Evolutionary conservation across 2,113 vertebrate species (phyloP).

Genomic region (mouse (Mus musculus)): DNA sequence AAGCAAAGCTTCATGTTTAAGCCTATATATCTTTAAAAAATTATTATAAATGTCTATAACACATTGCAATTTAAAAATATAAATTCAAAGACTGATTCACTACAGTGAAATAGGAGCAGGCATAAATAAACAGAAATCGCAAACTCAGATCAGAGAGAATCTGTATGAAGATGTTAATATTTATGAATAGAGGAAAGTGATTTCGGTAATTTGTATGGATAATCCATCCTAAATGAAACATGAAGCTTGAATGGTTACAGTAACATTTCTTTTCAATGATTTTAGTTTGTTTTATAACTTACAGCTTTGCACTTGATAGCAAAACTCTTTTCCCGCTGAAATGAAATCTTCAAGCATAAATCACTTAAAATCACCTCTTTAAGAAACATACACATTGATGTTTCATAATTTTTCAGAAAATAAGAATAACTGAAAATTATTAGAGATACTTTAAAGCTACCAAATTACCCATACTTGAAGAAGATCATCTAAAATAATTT

Average conservation of each 20-base stretch:
- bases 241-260: background rate
- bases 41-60: background rate
- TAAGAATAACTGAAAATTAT: background rate
- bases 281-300: background rate
- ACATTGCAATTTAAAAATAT: constrained; percentile 29
- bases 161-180: background rate
- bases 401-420: constrained; percentile 22
- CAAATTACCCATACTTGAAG: background rate
- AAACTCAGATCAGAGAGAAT: background rate
- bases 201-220: background rate
- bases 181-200: background rate
- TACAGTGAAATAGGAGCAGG: background rate
- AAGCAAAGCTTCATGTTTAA: constrained; percentile 10
- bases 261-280: background rate
- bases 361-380: background rate
- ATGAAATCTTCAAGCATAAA: background rate
- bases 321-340: background rate
- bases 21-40: background rate
- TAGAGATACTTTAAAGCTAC: background rate
- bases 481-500: constrained; percentile 32
- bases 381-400: background rate
- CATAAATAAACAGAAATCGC: background rate
- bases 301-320: background rate
- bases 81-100: background rate
- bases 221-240: background rate